Evolutionary conservation across 2,797 vertebrate species (phyloP), one percentile per base, ranked within the genome.

Genomic region (Propithecus deckenii): DNA sequence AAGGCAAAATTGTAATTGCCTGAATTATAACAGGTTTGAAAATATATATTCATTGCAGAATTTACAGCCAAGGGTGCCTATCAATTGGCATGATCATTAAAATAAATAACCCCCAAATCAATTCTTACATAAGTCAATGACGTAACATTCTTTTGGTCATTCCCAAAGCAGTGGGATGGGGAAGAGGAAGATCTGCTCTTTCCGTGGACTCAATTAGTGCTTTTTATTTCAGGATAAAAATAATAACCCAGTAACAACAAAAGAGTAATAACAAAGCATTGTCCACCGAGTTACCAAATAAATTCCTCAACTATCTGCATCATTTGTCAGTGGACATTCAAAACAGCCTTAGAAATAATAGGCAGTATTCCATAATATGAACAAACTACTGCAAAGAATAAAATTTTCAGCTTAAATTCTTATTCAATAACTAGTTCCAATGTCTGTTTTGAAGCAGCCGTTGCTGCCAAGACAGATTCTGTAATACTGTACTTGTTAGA

Each of bases 191-290:
- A 59, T 10, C 11, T 48, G 7, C 4, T 50, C 35, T 69, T 87
- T 89, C 5, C 59, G 78, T 78, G 17, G 55, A 69, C 22, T 95
- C 43, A 12, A 23, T 91, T 50, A 57, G 7, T 74, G 18, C 59
- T 79, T 23, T 65, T 96, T 97, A 89, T 78, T 65, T 85, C 75
- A 91, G n/a, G 50, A 88, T 32, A 83, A 93, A 96, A 87, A 67
- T 12, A 95, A 32, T 57, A 91, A 65, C 25, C 30, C 41, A 86
- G 22, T 20, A 55, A 28, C 48, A 85, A 55, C 8, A 38, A 55
- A 92, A 84, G 41, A 67, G 32, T 90, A 48, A 48, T 13, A 81
- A 28, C 59, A 89, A 96, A 94, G 28, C 14, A 46, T 41, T 23
- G 22, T 65, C 67, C 38, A 41, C 48, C 20, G 10, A 65, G 11